Conservation (phyloP, 2,888 invertebrate genomes). For the Melieria crassipennis region DNA sequence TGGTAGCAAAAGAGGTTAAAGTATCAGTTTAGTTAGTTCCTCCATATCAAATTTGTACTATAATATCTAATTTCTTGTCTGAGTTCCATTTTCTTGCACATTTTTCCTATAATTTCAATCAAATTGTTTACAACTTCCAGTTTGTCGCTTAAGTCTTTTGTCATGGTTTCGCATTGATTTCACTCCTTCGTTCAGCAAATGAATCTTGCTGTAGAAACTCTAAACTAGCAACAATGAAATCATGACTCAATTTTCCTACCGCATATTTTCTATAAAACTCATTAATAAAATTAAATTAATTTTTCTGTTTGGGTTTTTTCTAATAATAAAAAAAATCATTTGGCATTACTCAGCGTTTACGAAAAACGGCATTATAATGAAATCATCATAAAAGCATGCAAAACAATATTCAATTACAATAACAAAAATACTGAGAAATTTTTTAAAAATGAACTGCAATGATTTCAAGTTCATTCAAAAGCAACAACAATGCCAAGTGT, state of each 20-base stretch:
- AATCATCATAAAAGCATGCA: not conserved
- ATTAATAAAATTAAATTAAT: not conserved
- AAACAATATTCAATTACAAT: not conserved
- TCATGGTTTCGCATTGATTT: not conserved
- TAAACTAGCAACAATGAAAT: not conserved
- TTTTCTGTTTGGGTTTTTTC: not conserved
- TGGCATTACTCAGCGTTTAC: not conserved
- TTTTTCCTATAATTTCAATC: not conserved
- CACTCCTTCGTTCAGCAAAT: too few relatives aligned
- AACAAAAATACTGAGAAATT: not conserved
- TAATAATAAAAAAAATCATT: not conserved
- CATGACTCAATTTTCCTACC: not conserved
- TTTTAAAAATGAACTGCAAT: not conserved
- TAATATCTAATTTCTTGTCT: too few relatives aligned
- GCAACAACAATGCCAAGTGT: too few relatives aligned
- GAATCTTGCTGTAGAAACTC: too few relatives aligned
- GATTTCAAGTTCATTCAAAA: too few relatives aligned
- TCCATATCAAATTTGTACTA: too few relatives aligned
- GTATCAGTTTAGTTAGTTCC: too few relatives aligned
- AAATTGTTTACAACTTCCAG: not conserved
- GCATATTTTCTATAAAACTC: not conserved
- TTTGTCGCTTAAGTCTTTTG: constrained; percentile 16
- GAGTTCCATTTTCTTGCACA: too few relatives aligned
- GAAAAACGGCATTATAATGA: not conserved
- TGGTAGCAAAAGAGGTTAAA: too few relatives aligned